A percentile compares a stretch with the other conserved stretches of the same genome.
Evolutionary conservation across 2,888 invertebrate species (phyloP).

Genomic region (Phrixothrix hirtus): DNA sequence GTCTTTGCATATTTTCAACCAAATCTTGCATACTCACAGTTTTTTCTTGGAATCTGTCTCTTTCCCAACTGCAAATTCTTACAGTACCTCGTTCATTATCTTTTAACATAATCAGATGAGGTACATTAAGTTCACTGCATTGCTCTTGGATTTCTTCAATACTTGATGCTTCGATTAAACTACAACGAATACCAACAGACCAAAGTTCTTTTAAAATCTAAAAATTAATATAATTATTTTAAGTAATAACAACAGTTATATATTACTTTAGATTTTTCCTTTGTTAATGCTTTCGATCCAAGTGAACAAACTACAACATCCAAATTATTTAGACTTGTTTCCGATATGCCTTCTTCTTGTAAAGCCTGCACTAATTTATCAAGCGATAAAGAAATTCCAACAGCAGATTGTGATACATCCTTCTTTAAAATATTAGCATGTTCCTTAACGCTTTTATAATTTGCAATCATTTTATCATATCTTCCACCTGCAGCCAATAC

Average conservation of each 20-base stretch:
- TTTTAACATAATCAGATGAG: slow-evolving; percentile 64
- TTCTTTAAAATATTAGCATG: slow-evolving; percentile 42
- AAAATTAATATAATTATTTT: slow-evolving; percentile 14
- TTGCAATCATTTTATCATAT: slow-evolving; percentile 80
- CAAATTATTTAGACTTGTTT: slow-evolving; percentile 49
- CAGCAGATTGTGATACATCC: slow-evolving; percentile 62
- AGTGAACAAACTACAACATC: slow-evolving; percentile 73
- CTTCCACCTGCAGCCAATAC: slow-evolving; percentile 88
- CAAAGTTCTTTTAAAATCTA: slow-evolving; percentile 68
- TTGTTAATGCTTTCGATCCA: slow-evolving; percentile 62
- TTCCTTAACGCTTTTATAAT: slow-evolving; percentile 63
- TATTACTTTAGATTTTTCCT: slow-evolving; percentile 58
- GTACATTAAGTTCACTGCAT: slow-evolving; percentile 63
- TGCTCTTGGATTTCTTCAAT: slow-evolving; percentile 70
- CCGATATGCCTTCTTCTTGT: slow-evolving; percentile 59
- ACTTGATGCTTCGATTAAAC: slow-evolving; percentile 63
- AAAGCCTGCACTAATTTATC: slow-evolving; percentile 73
- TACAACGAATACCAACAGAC: slow-evolving; percentile 69
- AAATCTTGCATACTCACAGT: slow-evolving; percentile 66
- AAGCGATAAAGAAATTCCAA: slow-evolving; percentile 83
- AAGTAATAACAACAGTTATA: slow-evolving; percentile 11
- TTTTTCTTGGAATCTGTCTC: slow-evolving; percentile 69
- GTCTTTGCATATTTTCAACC: slow-evolving; percentile 71
- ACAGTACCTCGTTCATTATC: slow-evolving; percentile 62
- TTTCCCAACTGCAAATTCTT: slow-evolving; percentile 65